phyloP scores from a whole-genome alignment of 2,888 invertebrate genomes.

The Rhingia campestris region DNA sequence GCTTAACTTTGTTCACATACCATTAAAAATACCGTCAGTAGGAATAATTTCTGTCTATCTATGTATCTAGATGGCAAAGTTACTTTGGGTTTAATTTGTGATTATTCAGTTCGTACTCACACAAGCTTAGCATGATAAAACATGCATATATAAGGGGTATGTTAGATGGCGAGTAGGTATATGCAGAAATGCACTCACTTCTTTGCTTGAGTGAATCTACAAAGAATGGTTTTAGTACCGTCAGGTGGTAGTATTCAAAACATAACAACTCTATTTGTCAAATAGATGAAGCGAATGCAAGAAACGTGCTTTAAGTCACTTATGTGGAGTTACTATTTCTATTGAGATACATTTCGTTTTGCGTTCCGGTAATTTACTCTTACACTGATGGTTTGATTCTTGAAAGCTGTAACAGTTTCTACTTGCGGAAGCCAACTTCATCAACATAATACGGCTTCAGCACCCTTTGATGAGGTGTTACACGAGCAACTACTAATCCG shows the following conservation, averaged over 20 bases:
- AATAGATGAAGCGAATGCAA: not conserved
- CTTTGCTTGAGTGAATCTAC: not conserved
- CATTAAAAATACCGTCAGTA: conserved; percentile 13
- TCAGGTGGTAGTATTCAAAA: not conserved
- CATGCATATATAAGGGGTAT: too few relatives aligned
- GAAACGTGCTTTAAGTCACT: conserved; percentile 3
- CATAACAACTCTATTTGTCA: conserved; percentile 30
- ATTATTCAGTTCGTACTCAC: conserved; percentile 27
- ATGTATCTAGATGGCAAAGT: conserved; percentile 17
- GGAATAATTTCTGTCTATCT: conserved; percentile 27
- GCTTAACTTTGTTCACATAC: conserved; percentile 35
- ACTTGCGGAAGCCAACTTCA: conserved; percentile 41
- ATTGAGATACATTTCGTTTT: conserved; percentile 19
- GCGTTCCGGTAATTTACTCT: conserved; percentile 25
- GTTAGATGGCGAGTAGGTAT: not conserved
- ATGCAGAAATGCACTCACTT: conserved; percentile 1
- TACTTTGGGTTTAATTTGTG: conserved; percentile 42
- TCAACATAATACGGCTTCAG: conserved; percentile 37
- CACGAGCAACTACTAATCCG: conserved; percentile 9
- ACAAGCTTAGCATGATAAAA: too few relatives aligned
- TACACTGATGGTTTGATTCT: conserved; percentile 20
- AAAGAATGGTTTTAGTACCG: conserved; percentile 6
- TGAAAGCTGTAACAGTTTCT: conserved; percentile 39
- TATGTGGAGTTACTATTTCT: conserved; percentile 35
- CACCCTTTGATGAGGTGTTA: conserved; percentile 28